Conservation (phyloP, 2,888 invertebrate genomes). For the Thalpophila matura region DNA sequence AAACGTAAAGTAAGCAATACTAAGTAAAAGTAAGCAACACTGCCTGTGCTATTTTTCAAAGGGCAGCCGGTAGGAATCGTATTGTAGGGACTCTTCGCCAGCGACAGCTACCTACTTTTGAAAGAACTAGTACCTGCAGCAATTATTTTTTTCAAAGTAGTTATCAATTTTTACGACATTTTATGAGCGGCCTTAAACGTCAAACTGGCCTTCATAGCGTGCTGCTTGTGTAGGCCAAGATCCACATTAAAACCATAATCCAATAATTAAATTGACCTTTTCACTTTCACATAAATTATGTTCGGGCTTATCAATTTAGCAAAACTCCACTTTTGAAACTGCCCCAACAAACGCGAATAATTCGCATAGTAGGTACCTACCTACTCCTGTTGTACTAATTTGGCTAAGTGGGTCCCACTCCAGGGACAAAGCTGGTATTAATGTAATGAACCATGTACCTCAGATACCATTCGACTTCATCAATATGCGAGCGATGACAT, state of each 20-base stretch:
- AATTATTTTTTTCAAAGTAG: too few species aligned
- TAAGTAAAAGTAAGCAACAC: too few species aligned
- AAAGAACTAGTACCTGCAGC: too few species aligned
- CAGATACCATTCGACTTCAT: slow-evolving; percentile 1
- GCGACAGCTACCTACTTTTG: too few species aligned
- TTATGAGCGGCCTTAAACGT: too few species aligned
- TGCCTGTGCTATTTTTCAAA: too few species aligned
- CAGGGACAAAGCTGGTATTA: slow-evolving; percentile 18
- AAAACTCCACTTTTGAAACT: slow-evolving; percentile 11
- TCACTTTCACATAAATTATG: not conserved
- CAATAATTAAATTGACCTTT: slow-evolving; percentile 1
- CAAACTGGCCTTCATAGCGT: too few species aligned
- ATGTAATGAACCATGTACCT: slow-evolving; percentile 35
- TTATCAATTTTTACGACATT: too few species aligned
- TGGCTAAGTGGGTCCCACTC: slow-evolving; percentile 37
- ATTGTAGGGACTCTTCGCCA: too few species aligned
- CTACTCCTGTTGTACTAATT: slow-evolving; percentile 44
- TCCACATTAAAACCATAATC: not conserved
- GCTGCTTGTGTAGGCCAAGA: too few species aligned
- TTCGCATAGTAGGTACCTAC: slow-evolving; percentile 8
- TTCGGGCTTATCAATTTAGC: not conserved
- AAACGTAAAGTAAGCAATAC: too few species aligned
- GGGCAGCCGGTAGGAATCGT: too few species aligned
- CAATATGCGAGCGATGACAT: slow-evolving; percentile 7
- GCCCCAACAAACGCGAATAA: not conserved